Percentiles rank a stretch among this genome's conserved stretches.
phyloP scores from a whole-genome alignment of 2,797 vertebrate species.

The Gouania willdenowi region DNA sequence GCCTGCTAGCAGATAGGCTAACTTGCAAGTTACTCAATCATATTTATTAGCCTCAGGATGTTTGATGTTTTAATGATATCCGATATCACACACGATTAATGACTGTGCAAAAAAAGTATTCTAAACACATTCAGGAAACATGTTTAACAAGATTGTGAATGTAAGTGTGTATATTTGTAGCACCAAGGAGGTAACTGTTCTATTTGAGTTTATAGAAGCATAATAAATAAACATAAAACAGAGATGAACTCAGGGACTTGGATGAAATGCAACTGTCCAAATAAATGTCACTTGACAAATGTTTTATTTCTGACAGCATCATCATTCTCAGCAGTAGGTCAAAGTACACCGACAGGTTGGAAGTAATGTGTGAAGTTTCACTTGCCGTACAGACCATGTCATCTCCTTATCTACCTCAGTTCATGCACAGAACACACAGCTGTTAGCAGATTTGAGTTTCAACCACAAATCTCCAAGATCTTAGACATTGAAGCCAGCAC shows the following conservation, averaged over 20 bases:
- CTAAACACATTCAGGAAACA: conserved; percentile 1
- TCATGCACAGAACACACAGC: background rate
- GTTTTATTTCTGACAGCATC: no score
- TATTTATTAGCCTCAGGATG: no score
- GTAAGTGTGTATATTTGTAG: conserved; percentile 17
- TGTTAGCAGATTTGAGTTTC: no score
- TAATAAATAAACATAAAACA: conserved; percentile 33
- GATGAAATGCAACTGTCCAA: conserved; percentile 14
- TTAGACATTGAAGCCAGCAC: conserved; percentile 11
- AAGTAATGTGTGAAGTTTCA: no score
- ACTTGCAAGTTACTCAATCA: no score
- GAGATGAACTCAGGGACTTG: conserved; percentile 33
- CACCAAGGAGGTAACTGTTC: background rate
- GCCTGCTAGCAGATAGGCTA: no score
- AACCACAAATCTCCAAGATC: conserved; percentile 25
- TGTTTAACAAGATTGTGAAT: no score
- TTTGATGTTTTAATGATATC: no score
- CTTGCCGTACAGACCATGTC: no score
- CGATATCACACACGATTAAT: no score
- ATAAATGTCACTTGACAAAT: no score
- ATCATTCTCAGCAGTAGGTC: conserved; percentile 7
- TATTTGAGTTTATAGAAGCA: conserved; percentile 32
- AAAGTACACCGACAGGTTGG: conserved; percentile 10
- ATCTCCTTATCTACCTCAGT: conserved; percentile 1
- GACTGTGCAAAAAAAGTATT: no score